Evolutionary conservation across 2,888 invertebrate species (phyloP).

Genomic region (Sminthurides aquaticus): DNA sequence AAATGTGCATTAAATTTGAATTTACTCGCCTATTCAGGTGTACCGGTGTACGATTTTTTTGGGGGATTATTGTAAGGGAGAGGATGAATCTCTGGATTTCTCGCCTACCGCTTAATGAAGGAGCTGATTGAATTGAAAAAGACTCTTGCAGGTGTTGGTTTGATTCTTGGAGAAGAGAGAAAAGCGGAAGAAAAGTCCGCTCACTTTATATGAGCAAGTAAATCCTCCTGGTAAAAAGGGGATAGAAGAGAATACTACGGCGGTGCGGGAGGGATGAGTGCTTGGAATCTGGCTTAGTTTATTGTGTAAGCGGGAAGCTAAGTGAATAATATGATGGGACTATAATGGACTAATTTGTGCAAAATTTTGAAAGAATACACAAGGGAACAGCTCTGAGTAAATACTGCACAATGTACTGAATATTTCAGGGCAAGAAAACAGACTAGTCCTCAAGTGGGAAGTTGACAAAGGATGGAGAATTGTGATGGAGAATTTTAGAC

Average conservation of each 20-base stretch:
- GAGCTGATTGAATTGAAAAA: neutral
- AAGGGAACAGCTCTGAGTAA: too few species aligned
- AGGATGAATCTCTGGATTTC: neutral
- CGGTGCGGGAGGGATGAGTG: too few species aligned
- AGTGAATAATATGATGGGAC: neutral
- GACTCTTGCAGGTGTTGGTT: neutral
- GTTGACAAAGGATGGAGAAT: neutral
- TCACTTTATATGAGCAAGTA: too few species aligned
- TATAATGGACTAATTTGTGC: neutral
- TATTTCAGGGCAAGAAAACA: neutral
- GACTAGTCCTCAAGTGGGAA: neutral
- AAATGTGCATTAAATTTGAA: neutral
- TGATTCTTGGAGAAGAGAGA: neutral
- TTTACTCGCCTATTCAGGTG: neutral
- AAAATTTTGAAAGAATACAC: neutral
- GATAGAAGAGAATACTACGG: too few species aligned
- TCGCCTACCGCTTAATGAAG: neutral
- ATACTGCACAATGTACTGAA: too few species aligned
- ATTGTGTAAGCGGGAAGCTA: neutral
- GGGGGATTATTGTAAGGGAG: neutral
- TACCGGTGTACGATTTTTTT: neutral
- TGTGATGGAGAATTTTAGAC: neutral
- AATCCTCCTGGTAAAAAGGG: too few species aligned
- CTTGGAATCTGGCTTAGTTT: too few species aligned
- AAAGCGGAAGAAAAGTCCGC: too few species aligned